Evolutionary conservation across 1,140 invertebrate genomes (phyloP), one percentile per base, ranked within the genome.

Genomic region (Dreissena rostriformis): DNA sequence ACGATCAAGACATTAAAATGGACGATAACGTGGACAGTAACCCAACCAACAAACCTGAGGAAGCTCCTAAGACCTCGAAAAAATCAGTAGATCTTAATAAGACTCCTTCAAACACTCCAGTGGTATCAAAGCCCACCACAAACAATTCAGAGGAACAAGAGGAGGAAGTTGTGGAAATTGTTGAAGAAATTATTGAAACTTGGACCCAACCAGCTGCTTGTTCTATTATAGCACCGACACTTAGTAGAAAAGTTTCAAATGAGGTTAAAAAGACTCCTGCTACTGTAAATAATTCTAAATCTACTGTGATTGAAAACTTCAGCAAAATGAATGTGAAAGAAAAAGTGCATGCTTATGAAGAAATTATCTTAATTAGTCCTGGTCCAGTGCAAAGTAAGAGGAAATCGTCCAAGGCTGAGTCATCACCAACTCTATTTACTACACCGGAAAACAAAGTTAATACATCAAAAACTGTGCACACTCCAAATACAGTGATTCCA

Each of bases 261-360:
- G 17, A n/a, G 17, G 57, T n/a, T 12, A 39, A 39, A 39, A 61
- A 61, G 22, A 61, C 57, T 24, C 57, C 57, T 61, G 57, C 57
- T 24, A 4, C 57, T 61, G 57, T 61, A 2, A 61, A 61, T 39
- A 70, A 51, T 7, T 14, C 14, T 49, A 51, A 51, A 65, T 66
- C 28, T 12, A 55, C 79, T 49, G 19, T 74, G 17, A 61, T n/a
- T 22, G 19, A 51, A 19, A 82, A 65, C 28, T 82, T 82, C 39
- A 65, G 17, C 24, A 63, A n/a, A 53, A 82, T 82, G 79, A 82
- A 82, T 73, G 78, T 81, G 28, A 73, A 82, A 74, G 79, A 82
- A 66, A 73, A 53, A 29, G 70, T 51, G 6, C 28, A 65, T 74
- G 79, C 70, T 10, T 73, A 82, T 73, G 79, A 82, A 53, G 79